Conservation (phyloP, 2,113 vertebrate genomes). For the Sceloporus undulatus region DNA sequence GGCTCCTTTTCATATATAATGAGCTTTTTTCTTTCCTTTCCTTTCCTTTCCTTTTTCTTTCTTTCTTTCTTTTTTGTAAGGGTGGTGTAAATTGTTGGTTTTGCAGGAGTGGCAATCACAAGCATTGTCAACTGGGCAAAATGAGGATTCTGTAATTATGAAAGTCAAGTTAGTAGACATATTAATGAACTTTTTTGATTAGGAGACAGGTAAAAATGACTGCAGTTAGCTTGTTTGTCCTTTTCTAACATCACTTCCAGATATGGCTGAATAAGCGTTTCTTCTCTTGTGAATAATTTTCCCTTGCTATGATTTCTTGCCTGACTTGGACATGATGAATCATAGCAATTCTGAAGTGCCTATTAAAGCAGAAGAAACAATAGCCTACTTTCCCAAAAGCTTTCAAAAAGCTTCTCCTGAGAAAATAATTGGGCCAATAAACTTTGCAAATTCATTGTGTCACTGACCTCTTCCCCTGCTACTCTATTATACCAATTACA, state of each 20-base stretch:
- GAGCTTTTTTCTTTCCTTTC: constrained; percentile 45
- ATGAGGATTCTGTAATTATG: constrained; percentile 43
- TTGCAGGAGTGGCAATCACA: constrained; percentile 7
- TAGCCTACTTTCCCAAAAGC: neutral
- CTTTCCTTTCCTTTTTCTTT: too few species aligned
- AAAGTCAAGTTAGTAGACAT: constrained; percentile 42
- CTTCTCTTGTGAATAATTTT: constrained; percentile 27
- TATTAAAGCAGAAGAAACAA: constrained; percentile 43
- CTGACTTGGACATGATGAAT: constrained; percentile 35
- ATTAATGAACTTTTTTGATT: constrained; percentile 14
- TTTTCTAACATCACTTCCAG: neutral
- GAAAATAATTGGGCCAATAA: neutral
- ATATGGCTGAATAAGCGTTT: constrained; percentile 24
- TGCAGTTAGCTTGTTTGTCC: neutral
- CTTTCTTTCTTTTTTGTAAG: too few species aligned
- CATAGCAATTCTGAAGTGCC: neutral
- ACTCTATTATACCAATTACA: neutral
- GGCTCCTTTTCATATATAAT: neutral
- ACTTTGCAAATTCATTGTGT: neutral
- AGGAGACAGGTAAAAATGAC: neutral
- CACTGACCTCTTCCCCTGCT: neutral
- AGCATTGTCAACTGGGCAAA: constrained; percentile 32
- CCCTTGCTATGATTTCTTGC: neutral
- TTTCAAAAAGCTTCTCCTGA: constrained; percentile 11
- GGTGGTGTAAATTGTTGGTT: constrained; percentile 2